Evolutionary conservation across 2,888 invertebrate genomes (phyloP).

Genomic region (Axea sp.): DNA sequence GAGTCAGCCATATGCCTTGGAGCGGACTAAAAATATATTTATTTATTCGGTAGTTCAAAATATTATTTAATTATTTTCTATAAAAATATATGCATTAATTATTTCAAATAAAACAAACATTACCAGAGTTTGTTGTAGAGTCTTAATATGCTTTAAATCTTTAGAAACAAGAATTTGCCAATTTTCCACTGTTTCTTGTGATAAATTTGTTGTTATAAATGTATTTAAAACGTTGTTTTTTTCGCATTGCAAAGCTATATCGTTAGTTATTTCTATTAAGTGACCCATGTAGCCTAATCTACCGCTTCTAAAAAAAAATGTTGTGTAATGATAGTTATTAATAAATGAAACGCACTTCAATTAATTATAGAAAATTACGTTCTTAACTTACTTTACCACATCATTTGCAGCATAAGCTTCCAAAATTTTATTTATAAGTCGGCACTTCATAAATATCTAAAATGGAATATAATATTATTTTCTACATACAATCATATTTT

Average conservation of each 20-base stretch:
- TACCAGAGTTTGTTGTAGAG: slow-evolving; percentile 74
- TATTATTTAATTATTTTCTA: too few relatives aligned
- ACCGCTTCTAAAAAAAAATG: slow-evolving; percentile 79
- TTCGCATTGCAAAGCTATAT: slow-evolving; percentile 81
- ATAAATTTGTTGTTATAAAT: slow-evolving; percentile 81
- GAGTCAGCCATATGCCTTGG: slow-evolving; percentile 41
- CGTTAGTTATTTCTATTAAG: slow-evolving; percentile 83
- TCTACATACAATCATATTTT: too few relatives aligned
- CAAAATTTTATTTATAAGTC: slow-evolving; percentile 88
- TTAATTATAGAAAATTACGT: slow-evolving; percentile 2
- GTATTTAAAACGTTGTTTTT: slow-evolving; percentile 81
- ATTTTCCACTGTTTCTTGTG: slow-evolving; percentile 76
- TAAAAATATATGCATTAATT: too few relatives aligned
- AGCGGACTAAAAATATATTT: slow-evolving; percentile 56
- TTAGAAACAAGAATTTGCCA: slow-evolving; percentile 73
- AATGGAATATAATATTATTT: too few relatives aligned
- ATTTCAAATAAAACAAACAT: too few relatives aligned
- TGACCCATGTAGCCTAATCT: slow-evolving; percentile 85
- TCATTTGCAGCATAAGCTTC: slow-evolving; percentile 91
- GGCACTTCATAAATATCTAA: slow-evolving; percentile 89
- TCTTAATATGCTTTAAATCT: slow-evolving; percentile 73
- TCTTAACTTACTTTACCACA: slow-evolving; percentile 84
- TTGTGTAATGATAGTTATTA: too few relatives aligned
- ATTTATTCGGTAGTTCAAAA: too few relatives aligned
- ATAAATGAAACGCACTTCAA: not conserved